phyloP scores from a whole-genome alignment of 1,140 invertebrate species.

The Zeugodacus cucurbitae region DNA sequence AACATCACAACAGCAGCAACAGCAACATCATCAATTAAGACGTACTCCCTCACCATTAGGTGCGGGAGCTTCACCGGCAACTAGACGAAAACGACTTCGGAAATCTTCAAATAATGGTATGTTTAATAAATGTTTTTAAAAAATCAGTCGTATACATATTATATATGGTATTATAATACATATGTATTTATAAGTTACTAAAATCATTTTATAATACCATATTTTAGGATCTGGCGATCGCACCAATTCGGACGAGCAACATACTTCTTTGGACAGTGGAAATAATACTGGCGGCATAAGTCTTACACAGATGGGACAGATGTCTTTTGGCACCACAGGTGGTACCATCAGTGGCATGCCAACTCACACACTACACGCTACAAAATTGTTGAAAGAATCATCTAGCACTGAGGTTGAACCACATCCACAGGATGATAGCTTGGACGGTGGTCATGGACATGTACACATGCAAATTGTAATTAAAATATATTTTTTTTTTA shows the following conservation, averaged over 20 bases:
- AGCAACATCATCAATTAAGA: slow-evolving; percentile 61
- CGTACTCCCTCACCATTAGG: slow-evolving; percentile 62
- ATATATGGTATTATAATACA: neutral
- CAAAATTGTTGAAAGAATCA: slow-evolving; percentile 62
- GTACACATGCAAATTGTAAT: slow-evolving; percentile 67
- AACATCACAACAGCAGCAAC: slow-evolving; percentile 55
- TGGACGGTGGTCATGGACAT: slow-evolving; percentile 61
- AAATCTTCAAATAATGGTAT: slow-evolving; percentile 73
- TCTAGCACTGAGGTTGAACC: slow-evolving; percentile 57
- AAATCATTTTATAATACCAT: neutral
- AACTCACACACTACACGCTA: slow-evolving; percentile 58
- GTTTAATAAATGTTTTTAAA: too few species aligned
- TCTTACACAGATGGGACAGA: slow-evolving; percentile 63
- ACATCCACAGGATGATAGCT: slow-evolving; percentile 61
- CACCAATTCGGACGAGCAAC: slow-evolving; percentile 67
- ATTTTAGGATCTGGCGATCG: slow-evolving; percentile 70
- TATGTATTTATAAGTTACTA: neutral
- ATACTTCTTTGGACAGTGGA: slow-evolving; percentile 59
- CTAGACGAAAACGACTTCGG: slow-evolving; percentile 73
- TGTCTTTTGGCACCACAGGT: slow-evolving; percentile 55
- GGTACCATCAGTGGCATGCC: slow-evolving; percentile 52
- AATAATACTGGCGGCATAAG: slow-evolving; percentile 56
- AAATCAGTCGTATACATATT: too few species aligned
- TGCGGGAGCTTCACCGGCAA: slow-evolving; percentile 62
- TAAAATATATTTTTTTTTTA: slow-evolving; percentile 33